Evolutionary conservation across 2,888 invertebrate species (phyloP).

Genomic region (Leptopterna dolabrata): DNA sequence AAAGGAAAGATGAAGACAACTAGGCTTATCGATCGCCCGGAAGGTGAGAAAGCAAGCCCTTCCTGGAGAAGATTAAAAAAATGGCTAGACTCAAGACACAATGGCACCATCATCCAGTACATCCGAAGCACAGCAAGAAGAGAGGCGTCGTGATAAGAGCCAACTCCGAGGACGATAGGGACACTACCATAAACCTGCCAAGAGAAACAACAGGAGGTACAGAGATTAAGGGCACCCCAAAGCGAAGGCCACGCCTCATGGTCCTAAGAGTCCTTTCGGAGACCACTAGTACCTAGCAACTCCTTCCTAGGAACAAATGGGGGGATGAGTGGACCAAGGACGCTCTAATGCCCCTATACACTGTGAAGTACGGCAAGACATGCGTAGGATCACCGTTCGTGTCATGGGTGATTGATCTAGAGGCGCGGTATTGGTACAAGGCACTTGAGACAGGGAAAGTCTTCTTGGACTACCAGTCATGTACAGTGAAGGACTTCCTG

Average conservation of each 20-base stretch:
- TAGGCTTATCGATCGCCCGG: background rate
- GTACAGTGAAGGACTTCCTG: background rate
- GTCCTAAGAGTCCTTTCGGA: background rate
- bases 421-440: background rate
- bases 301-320: background rate
- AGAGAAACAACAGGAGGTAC: background rate
- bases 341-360: slow-evolving; percentile 27
- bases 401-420: slow-evolving; percentile 23
- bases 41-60: background rate
- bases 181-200: background rate
- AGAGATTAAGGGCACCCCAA: background rate
- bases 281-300: background rate
- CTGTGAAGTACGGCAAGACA: background rate
- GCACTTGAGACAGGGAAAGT: background rate
- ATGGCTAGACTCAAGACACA: background rate
- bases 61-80: background rate
- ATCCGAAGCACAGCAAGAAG: background rate
- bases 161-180: background rate
- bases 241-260: background rate
- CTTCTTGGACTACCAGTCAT: background rate
- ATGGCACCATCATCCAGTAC: background rate
- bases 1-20: background rate
- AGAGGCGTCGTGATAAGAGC: background rate
- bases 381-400: background rate
- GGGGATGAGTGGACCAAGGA: background rate